Base-by-base conservation (phyloP, 2,113 vertebrate species). In the Cyrtonyx montezumae region DNA sequence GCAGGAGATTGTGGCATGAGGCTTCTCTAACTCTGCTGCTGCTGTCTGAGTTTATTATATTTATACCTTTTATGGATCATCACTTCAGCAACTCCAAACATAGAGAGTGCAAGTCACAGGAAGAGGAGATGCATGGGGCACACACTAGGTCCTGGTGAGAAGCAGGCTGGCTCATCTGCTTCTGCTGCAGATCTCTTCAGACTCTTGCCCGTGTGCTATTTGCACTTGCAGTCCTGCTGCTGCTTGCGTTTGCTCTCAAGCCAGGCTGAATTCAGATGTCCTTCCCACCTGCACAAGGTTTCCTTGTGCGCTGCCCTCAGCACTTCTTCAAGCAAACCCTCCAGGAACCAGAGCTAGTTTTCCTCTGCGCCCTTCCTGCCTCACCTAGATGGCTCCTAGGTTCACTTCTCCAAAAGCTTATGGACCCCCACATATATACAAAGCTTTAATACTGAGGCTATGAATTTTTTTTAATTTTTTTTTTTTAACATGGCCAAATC, bases 31-130 rank as follows among this genome's bases (percentile, higher is more conserved):
- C 91, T 77, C 89, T 37, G 76, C 84, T 94, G 94, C 93, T 71
- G 87, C 95, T 96, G 94, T 70, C 96, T n/a, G 73, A 75, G 73
- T 81, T 69, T 68, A 11, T 94, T 94, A 70, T 13, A 75, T 79
- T 95, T 49, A 65, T 40, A 21, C 15, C 17, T 62, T 45, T 78
- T 37, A 67, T 69, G 95, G 53, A 40, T 62, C 90, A 65, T 11
- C 80, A 32, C 90, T 48, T 36, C 42, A 34, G 88, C 80, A 70
- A 4, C 73, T 51, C 88, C 8, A 45, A 49, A 43, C 1, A 5
- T 8, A 15, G 25, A 5, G 1, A 1, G 9, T 56, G 87, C 45
- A 25, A 79, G 37, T 48, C 82, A 21, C 63, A 9, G 9, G 90
- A 32, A 5, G 0, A 5, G 90, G 65, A 46, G 84, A 59, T 0